phyloP scores from a whole-genome alignment of 2,888 invertebrate species.

The Bombyx huttoni region DNA sequence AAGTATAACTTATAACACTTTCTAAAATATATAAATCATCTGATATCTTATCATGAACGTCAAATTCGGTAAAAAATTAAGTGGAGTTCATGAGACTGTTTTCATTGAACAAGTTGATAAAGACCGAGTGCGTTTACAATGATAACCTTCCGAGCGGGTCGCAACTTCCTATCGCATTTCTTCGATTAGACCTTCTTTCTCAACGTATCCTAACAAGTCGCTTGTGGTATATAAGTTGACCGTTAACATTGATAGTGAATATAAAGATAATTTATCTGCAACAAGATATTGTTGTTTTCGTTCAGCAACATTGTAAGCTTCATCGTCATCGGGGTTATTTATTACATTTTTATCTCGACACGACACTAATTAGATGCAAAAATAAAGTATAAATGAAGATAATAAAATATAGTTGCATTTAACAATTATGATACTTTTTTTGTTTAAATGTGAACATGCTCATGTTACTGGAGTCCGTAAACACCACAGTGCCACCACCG shows the following conservation, averaged over 20 bases:
- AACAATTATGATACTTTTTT: too few relatives aligned
- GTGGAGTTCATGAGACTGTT: not conserved
- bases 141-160: slow-evolving; percentile 1
- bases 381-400: too few relatives aligned
- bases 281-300: not conserved
- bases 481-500: too few relatives aligned
- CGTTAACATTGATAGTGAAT: not conserved
- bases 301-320: not conserved
- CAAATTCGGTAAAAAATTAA: not conserved
- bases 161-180: slow-evolving; percentile 3
- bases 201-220: not conserved
- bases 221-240: not conserved
- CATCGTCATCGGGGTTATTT: not conserved
- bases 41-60: not conserved
- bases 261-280: not conserved
- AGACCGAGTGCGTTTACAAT: not conserved
- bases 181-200: not conserved
- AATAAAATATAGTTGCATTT: too few relatives aligned
- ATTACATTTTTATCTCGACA: not conserved
- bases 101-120: not conserved
- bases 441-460: too few relatives aligned
- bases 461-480: too few relatives aligned
- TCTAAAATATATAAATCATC: not conserved
- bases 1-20: not conserved
- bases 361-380: too few relatives aligned